Base-by-base conservation (phyloP, 2,888 invertebrate species). In the Hydroisotoma schaefferi region DNA sequence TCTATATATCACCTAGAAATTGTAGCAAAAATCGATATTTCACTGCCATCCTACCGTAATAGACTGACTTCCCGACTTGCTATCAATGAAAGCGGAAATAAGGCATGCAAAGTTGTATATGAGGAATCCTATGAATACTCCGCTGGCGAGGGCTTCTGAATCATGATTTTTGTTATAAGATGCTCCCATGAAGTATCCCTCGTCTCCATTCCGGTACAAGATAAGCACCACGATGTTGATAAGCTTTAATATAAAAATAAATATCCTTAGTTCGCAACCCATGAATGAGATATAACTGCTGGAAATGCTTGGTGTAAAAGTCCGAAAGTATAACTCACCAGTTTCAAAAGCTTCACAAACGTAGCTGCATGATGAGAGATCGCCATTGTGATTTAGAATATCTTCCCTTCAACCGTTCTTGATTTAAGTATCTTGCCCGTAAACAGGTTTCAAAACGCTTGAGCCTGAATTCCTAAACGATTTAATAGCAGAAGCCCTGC, bases 141-240 rank as follows among this genome's bases (percentile, higher is more conserved):
- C 91, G 0, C 90, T 89, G 0, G 90, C 90, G 1, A 92, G 86
- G 66, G 91, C 90, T 80, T 92, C 91, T 20, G 87, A 87, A 74
- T 91, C 91, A 76, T 91, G 90, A 73, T 90, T 89, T 53, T 91
- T 80, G 78, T 91, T 91, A 90, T 91, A 91, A 20, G 90, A 90
- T 55, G 91, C 87, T 33, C 91, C 91, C 63, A 92, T 81, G 76
- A 91, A 91, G 75, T 85, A 84, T 2, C 91, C 91, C 69, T 85
- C 84, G 78, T 86, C 87, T 12, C 91, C 91, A 26, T 87, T 86
- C 63, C 91, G 84, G 78, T 92, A 91, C 8, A 91, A 79, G 58
- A 90, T 84, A 53, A 91, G 75, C 71, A 90, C 84, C 15, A 91
- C 84, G 68, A 91, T 80, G 78, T 90, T 91, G 54, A 91, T 75